Percentiles rank a stretch among this genome's conserved stretches.
Evolutionary conservation across 2,888 invertebrate species (phyloP).

Genomic region (Parasteatoda lunata): DNA sequence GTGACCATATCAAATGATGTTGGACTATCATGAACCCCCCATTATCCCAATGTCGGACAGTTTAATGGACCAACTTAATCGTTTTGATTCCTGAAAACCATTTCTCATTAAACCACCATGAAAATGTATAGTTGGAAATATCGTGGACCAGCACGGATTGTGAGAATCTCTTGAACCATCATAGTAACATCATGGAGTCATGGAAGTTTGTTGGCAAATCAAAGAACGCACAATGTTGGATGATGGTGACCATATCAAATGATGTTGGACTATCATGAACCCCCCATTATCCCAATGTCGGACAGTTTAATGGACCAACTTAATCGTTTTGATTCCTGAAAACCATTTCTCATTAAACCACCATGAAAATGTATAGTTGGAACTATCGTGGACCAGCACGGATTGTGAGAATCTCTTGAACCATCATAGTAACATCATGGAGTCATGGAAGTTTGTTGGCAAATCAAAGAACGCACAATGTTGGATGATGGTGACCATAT

Average conservation of each 20-base stretch:
- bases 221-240: neutral
- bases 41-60: neutral
- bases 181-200: neutral
- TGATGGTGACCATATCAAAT: neutral
- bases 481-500: too few species aligned
- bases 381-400: too few species aligned
- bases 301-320: too few species aligned
- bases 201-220: neutral
- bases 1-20: neutral
- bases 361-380: too few species aligned
- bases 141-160: neutral
- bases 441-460: neutral
- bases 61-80: too few species aligned
- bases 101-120: too few species aligned
- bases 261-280: neutral
- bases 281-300: neutral
- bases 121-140: too few species aligned
- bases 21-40: neutral
- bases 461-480: neutral
- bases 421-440: too few species aligned
- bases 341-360: too few species aligned
- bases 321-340: too few species aligned
- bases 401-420: neutral
- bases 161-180: neutral
- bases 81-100: too few species aligned